Percentiles rank a stretch among this genome's conserved stretches.
Evolutionary conservation across 2,797 vertebrate genomes (phyloP).

Genomic region (Crax fasciolata): DNA sequence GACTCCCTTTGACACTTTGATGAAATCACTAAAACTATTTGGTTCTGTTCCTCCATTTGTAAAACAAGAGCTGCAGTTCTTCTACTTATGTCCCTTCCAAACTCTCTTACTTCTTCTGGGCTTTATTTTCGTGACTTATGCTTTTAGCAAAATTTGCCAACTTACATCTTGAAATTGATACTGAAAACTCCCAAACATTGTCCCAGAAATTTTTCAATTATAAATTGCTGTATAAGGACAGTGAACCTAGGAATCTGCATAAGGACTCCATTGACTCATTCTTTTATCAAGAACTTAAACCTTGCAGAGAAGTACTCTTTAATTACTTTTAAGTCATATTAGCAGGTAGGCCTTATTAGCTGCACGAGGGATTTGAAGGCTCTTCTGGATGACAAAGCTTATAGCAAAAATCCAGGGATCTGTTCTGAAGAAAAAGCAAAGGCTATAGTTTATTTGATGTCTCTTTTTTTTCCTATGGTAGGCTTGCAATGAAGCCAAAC

Average conservation of each 20-base stretch:
- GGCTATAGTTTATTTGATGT: background rate
- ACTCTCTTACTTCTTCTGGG: background rate
- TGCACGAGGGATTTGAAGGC: background rate
- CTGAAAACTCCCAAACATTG: background rate
- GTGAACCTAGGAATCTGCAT: background rate
- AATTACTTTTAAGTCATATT: constrained; percentile 17
- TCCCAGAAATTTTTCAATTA: background rate
- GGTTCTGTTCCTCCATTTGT: background rate
- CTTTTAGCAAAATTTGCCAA: background rate
- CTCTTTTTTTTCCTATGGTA: background rate
- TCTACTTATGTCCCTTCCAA: background rate
- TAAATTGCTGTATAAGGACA: constrained; percentile 1
- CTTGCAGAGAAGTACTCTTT: background rate
- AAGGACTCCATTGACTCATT: background rate
- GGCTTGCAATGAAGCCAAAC: background rate
- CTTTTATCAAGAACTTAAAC: background rate
- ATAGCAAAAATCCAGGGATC: background rate
- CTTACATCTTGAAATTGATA: background rate
- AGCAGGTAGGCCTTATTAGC: background rate
- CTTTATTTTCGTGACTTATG: background rate
- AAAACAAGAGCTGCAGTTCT: background rate
- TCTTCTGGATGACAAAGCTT: constrained; percentile 10
- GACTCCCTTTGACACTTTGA: background rate
- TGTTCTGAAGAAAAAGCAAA: constrained; percentile 2
- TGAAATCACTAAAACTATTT: background rate